Evolutionary conservation across 2,113 vertebrate genomes (phyloP), one percentile per base, ranked within the genome.

Genomic region (Rissa tridactyla): DNA sequence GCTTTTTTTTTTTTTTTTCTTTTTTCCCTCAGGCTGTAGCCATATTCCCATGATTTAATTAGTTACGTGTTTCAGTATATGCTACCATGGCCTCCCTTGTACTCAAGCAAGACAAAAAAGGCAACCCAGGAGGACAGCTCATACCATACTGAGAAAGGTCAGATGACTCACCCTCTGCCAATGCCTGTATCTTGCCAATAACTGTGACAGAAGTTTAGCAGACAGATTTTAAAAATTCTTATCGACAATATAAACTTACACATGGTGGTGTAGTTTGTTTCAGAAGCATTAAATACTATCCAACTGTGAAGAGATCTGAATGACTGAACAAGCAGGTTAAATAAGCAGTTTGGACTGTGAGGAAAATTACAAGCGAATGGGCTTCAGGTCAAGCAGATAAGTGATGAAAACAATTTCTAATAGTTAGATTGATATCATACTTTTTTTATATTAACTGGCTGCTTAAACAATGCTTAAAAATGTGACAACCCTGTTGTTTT

Each of bases 381-480:
- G 30, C 82, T 92, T 80, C 77, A 89, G 81, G 80, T 92, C 52
- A 95, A 84, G 75, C 26, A 91, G 69, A 18, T 42, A 97, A 94
- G 8, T 10, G 29, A 51, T 90, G 78, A 86, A 82, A 96, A 82
- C 38, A 58, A 79, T 85, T 97, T 81, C 34, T 89, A 69, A 77
- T 49, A 90, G 60, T 64, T 46, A 82, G 32, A 84, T 55, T 82
- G 52, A 49, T 78, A 92, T 86, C 4, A 8, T 85, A 70, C 13
- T 30, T 52, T 62, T 65, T 65, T 91, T 30, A 66, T 90, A 82
- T 94, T 93, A 96, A 92, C 55, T 62, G 55, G 6, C 66, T 96
- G 47, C 95, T 97, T 94, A 97, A 96, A 88, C 66, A 96, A 34
- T 44, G 65, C 30, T 92, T 90, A 34, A 62, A 89, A 85, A 46